Conservation (phyloP, 1,140 invertebrate genomes). For the Diorhabda carinulata region DNA sequence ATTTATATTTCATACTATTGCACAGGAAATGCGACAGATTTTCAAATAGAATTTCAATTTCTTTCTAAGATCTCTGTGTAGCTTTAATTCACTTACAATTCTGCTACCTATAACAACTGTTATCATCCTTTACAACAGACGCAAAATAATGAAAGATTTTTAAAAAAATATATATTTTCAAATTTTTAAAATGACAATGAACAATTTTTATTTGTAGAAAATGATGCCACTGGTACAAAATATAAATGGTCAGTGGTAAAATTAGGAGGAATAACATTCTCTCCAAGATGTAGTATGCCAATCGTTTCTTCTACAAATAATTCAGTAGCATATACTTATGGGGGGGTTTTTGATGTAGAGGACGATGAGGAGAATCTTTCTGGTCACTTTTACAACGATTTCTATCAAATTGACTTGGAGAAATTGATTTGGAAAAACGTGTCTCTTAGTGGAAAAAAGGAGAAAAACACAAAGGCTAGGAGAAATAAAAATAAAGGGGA, state of each 20-base stretch:
- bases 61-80: no score
- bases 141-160: no score
- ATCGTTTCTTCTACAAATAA: constrained; percentile 48
- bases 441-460: constrained; percentile 52
- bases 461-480: constrained; percentile 43
- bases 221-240: constrained; percentile 59
- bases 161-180: no score
- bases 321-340: constrained; percentile 63
- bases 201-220: constrained; percentile 51
- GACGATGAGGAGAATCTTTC: constrained; percentile 75
- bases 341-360: constrained; percentile 79
- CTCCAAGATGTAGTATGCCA: constrained; percentile 64
- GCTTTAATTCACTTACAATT: no score
- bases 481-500: constrained; percentile 47
- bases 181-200: no score
- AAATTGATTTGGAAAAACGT: constrained; percentile 68
- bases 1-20: no score
- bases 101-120: no score
- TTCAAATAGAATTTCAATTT: no score
- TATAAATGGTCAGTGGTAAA: constrained; percentile 76
- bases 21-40: no score
- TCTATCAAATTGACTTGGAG: constrained; percentile 73
- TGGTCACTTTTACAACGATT: constrained; percentile 80
- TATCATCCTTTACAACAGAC: no score
- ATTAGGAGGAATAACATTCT: constrained; percentile 61